Evolutionary conservation across 2,888 invertebrate genomes (phyloP).

Genomic region (Melanargia galathea): DNA sequence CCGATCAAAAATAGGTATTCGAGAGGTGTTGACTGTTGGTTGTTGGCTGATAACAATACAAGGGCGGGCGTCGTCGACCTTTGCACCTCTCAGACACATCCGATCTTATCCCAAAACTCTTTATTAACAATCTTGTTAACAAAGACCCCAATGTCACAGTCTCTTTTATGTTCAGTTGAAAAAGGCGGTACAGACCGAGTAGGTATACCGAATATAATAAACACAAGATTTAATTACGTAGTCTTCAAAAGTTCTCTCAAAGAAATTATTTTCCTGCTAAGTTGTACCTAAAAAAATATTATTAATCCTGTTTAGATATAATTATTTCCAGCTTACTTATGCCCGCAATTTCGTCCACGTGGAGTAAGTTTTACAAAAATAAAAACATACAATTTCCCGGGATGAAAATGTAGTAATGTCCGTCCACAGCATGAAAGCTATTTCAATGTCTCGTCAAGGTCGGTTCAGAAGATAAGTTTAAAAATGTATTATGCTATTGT

Average conservation of each 20-base stretch:
- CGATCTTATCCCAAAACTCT: slow-evolving; percentile 38
- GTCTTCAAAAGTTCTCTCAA: no score
- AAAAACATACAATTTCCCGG: no score
- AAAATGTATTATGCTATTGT: no score
- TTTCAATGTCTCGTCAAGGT: no score
- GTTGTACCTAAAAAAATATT: no score
- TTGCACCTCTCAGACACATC: slow-evolving; percentile 34
- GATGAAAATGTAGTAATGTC: no score
- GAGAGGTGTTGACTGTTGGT: slow-evolving; percentile 5
- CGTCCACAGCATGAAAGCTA: no score
- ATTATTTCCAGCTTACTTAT: no score
- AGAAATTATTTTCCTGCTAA: no score
- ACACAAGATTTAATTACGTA: neutral
- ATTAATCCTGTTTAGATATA: no score
- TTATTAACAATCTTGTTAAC: slow-evolving; percentile 36
- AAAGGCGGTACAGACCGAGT: neutral
- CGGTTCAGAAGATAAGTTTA: no score
- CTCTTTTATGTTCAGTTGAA: neutral
- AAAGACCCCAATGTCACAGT: slow-evolving; percentile 14
- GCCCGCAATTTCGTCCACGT: neutral
- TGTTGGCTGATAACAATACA: slow-evolving; percentile 34
- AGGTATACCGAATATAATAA: neutral
- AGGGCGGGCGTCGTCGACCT: slow-evolving; percentile 39
- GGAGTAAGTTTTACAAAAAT: no score
- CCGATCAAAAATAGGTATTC: slow-evolving; percentile 29